Percentiles rank a stretch among this genome's conserved stretches.
These are phyloP conservation scores for Leptoteleia sp. DNA, from an alignment of 1,140 invertebrate genomes.

Conservation along the genomic window DNA sequence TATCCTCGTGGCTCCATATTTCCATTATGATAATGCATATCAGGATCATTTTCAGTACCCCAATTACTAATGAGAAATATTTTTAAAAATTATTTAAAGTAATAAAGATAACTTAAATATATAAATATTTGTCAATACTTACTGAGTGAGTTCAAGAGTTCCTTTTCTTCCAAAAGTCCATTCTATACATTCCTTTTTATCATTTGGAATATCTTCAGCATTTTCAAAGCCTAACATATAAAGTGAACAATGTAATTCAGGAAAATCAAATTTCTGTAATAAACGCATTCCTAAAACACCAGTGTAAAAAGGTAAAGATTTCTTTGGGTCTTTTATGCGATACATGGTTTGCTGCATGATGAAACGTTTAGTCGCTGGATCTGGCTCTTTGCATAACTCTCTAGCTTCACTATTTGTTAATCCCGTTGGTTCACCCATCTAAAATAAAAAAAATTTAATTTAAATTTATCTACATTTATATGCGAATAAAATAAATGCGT, in stretches of 20 bases:
- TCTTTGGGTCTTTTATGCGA: slow-evolving; percentile 94
- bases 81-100: neutral
- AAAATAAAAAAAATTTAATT: slow-evolving; percentile 20
- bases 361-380: slow-evolving; percentile 88
- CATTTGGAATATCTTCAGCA: slow-evolving; percentile 86
- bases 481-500: too few species aligned
- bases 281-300: slow-evolving; percentile 94
- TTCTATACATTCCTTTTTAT: slow-evolving; percentile 84
- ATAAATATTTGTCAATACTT: slow-evolving; percentile 73
- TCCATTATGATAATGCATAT: slow-evolving; percentile 92
- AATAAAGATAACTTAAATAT: neutral
- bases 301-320: slow-evolving; percentile 94
- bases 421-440: slow-evolving; percentile 83
- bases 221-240: slow-evolving; percentile 97
- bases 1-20: slow-evolving; percentile 95
- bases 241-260: slow-evolving; percentile 93
- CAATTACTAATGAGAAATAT: slow-evolving; percentile 84
- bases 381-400: slow-evolving; percentile 84
- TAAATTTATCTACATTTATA: too few species aligned
- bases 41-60: slow-evolving; percentile 93
- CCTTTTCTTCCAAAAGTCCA: slow-evolving; percentile 93
- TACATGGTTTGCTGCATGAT: slow-evolving; percentile 98
- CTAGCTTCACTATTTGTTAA: slow-evolving; percentile 85
- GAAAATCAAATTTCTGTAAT: slow-evolving; percentile 93
- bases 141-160: slow-evolving; percentile 97